Evolutionary conservation across 2,797 vertebrate genomes (phyloP).

Genomic region (Thripadectes ignobilis): DNA sequence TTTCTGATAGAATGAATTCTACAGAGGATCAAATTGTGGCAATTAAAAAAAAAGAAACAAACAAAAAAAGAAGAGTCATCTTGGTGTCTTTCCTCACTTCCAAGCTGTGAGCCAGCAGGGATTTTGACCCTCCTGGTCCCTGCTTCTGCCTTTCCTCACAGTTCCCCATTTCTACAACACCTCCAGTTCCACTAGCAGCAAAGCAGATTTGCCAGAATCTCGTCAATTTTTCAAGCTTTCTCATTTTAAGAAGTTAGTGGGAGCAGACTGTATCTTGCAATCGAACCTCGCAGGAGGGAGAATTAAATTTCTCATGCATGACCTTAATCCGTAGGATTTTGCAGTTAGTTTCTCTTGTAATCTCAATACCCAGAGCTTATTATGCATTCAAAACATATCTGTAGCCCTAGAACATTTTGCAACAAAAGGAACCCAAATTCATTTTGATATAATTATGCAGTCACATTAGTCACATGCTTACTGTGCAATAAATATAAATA

Average conservation of each 20-base stretch:
- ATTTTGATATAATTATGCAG: constrained; percentile 27
- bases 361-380: constrained; percentile 1
- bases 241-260: constrained; percentile 36
- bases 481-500: constrained; percentile 44
- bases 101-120: constrained; percentile 30
- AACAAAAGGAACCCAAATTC: constrained; percentile 18
- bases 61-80: not conserved
- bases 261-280: constrained; percentile 7
- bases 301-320: constrained; percentile 31
- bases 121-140: constrained; percentile 28
- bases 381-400: not conserved
- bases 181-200: not conserved
- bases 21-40: not conserved
- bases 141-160: constrained; percentile 2
- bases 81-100: not conserved
- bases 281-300: constrained; percentile 13
- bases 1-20: not conserved
- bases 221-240: constrained; percentile 33
- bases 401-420: constrained; percentile 15
- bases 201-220: constrained; percentile 25
- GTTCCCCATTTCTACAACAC: not conserved
- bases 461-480: not conserved
- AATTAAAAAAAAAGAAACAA: not conserved
- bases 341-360: constrained; percentile 19
- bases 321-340: constrained; percentile 47